Percentiles rank a stretch among this genome's conserved stretches.
Evolutionary conservation across 1,140 invertebrate genomes (phyloP).

Genomic region (Aradophagus sp.): DNA sequence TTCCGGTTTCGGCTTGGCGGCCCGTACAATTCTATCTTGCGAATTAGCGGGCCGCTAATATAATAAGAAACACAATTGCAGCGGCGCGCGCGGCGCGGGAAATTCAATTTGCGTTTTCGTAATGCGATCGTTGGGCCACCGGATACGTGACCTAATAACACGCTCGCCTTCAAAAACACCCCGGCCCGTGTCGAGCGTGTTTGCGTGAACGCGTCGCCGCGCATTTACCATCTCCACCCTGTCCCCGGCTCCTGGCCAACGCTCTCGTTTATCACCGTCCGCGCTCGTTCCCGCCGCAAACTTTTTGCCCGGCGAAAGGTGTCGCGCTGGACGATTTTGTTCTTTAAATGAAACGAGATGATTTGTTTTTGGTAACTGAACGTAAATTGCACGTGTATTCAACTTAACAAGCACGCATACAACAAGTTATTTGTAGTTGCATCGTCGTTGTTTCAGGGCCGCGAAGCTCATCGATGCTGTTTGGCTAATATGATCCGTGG

Average conservation of each 20-base stretch:
- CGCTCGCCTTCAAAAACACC: slow-evolving; percentile 19
- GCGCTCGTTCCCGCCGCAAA: slow-evolving; percentile 2
- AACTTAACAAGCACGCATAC: slow-evolving; percentile 21
- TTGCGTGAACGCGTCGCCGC: slow-evolving; percentile 1
- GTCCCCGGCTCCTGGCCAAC: too few relatives aligned
- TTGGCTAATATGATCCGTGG: slow-evolving; percentile 11
- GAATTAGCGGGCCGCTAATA: slow-evolving; percentile 49
- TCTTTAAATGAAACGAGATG: slow-evolving; percentile 8
- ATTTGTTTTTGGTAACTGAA: slow-evolving; percentile 18
- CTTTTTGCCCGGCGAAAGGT: too few relatives aligned
- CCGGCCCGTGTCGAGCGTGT: neutral
- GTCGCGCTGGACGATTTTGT: too few relatives aligned
- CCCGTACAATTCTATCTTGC: slow-evolving; percentile 41
- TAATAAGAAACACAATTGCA: slow-evolving; percentile 54
- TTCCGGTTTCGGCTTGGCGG: slow-evolving; percentile 10
- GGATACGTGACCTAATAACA: slow-evolving; percentile 53
- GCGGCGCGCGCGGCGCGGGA: slow-evolving; percentile 28
- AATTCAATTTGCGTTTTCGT: slow-evolving; percentile 54
- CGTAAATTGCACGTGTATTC: slow-evolving; percentile 24
- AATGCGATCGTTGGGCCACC: slow-evolving; percentile 39
- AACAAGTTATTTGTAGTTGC: slow-evolving; percentile 20
- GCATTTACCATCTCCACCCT: slow-evolving; percentile 29
- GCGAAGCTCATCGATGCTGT: neutral
- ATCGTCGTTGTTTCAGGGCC: too few relatives aligned
- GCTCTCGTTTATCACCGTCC: slow-evolving; percentile 21